Percentiles rank a stretch among this genome's conserved stretches.
Evolutionary conservation across 2,113 vertebrate genomes (phyloP).

Genomic region (Microtus oregoni): DNA sequence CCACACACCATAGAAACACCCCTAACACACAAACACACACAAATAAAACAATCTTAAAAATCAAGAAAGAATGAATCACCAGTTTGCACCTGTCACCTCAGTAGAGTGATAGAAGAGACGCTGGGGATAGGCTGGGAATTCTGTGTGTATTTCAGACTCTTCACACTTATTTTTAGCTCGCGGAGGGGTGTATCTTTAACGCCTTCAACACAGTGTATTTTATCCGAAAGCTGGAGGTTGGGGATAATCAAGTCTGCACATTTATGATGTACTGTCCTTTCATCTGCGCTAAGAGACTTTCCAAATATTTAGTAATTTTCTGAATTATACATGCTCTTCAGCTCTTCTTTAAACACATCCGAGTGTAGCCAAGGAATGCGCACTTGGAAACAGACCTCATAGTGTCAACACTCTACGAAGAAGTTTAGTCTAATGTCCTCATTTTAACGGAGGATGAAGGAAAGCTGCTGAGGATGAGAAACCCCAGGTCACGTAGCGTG

Average conservation of each 20-base stretch:
- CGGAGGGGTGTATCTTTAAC: neutral
- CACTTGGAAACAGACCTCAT: constrained; percentile 4
- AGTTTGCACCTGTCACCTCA: neutral
- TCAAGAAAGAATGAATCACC: neutral
- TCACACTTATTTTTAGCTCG: constrained; percentile 30
- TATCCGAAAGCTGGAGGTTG: constrained; percentile 35
- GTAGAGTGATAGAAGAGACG: neutral
- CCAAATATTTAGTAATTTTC: constrained; percentile 61
- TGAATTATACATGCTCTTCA: constrained; percentile 24
- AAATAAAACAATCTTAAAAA: neutral
- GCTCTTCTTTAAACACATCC: constrained; percentile 28
- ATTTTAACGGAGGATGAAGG: constrained; percentile 10
- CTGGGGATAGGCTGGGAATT: neutral
- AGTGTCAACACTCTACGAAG: neutral
- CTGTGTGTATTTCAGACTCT: neutral
- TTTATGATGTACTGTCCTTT: constrained; percentile 32
- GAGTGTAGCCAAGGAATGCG: constrained; percentile 6
- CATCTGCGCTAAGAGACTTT: constrained; percentile 46
- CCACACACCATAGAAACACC: neutral
- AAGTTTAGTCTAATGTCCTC: neutral
- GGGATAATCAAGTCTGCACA: neutral
- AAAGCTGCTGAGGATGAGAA: neutral
- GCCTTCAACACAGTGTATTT: neutral
- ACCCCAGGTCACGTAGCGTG: neutral
- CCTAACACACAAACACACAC: neutral